A percentile compares a stretch with the other conserved stretches of the same genome.
Evolutionary conservation across 1,140 invertebrate species (phyloP).

Genomic region (Cheumatopsyche charites): DNA sequence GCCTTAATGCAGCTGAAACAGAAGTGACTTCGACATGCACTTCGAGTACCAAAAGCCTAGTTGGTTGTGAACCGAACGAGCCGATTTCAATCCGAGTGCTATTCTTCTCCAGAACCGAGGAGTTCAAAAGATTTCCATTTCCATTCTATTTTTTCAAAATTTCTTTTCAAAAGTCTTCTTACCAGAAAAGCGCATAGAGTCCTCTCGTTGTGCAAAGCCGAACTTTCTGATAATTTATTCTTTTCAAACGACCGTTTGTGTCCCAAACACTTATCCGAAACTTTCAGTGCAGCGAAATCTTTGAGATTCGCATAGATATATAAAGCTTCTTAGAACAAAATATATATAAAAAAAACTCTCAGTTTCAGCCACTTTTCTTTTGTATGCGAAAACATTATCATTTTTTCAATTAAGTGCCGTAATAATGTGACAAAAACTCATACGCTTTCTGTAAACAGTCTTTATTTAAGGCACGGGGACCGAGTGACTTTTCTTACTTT

Average conservation of each 20-base stretch:
- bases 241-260: not conserved
- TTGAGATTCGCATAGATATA: too few species aligned
- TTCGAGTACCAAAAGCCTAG: slow-evolving; percentile 1
- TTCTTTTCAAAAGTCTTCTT: not conserved
- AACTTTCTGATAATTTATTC: slow-evolving; percentile 15
- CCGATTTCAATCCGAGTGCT: not conserved
- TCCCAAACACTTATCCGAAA: slow-evolving; percentile 1
- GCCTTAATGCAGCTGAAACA: slow-evolving; percentile 24
- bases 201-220: not conserved
- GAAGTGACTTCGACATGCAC: slow-evolving; percentile 34
- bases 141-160: not conserved
- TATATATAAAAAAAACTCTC: too few species aligned
- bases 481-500: slow-evolving; percentile 30
- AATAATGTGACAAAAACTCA: not conserved
- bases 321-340: too few species aligned
- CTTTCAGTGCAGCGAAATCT: not conserved
- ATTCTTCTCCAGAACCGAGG: not conserved
- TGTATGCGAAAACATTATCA: not conserved
- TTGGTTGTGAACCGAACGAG: not conserved
- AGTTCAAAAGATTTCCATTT: not conserved
- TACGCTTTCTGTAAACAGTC: slow-evolving; percentile 25
- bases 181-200: not conserved
- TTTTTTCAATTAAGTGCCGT: not conserved
- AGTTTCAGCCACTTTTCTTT: too few species aligned
- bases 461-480: not conserved